Conservation (phyloP, 2,888 invertebrate genomes). For the Morpho deidamia region DNA sequence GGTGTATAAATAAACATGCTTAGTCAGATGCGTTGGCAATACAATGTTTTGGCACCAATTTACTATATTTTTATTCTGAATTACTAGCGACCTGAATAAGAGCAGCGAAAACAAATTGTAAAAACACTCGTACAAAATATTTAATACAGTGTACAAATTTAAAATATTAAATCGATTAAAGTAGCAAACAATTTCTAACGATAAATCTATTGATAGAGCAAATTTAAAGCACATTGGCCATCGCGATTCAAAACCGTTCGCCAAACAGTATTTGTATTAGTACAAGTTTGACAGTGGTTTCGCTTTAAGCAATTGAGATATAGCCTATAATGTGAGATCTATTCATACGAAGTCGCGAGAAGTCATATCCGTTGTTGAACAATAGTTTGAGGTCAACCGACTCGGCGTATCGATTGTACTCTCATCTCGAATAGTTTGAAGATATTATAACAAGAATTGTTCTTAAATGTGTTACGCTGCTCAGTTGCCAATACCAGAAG, state of each 20-base stretch:
- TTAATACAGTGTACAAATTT: neutral
- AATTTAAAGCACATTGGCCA: constrained; percentile 1
- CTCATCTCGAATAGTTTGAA: constrained; percentile 45
- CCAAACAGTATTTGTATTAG: constrained; percentile 21
- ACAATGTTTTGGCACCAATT: constrained; percentile 12
- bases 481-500: too few species aligned
- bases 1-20: constrained; percentile 8
- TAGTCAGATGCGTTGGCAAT: constrained; percentile 15
- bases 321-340: constrained; percentile 37
- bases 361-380: constrained; percentile 46
- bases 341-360: constrained; percentile 23
- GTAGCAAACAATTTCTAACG: neutral
- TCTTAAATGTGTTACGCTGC: neutral
- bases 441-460: constrained; percentile 42
- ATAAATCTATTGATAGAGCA: neutral
- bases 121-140: neutral
- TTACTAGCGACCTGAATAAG: constrained; percentile 6
- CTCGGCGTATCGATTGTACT: constrained; percentile 50
- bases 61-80: constrained; percentile 3
- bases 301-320: constrained; percentile 32
- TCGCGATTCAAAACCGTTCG: constrained; percentile 10
- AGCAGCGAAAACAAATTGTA: neutral
- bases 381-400: constrained; percentile 56
- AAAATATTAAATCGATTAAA: neutral
- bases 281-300: constrained; percentile 37